Percentiles rank a stretch among this genome's conserved stretches.
These are phyloP conservation scores for Eutolmus rufibarbis DNA, from an alignment of 2,888 invertebrate genomes.

Conservation along the genomic window DNA sequence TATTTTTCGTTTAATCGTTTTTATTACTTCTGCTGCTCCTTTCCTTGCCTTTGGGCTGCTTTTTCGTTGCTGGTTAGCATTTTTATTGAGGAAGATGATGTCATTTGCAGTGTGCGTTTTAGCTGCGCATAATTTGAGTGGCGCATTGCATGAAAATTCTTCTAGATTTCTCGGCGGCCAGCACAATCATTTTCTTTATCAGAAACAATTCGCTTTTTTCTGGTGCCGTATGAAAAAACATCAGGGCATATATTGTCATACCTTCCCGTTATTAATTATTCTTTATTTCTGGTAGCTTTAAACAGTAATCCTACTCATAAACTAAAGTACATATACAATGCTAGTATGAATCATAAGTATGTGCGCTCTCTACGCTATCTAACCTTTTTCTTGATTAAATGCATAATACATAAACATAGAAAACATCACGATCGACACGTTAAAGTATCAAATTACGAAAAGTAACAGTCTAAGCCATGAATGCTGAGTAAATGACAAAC, in stretches of 20 bases:
- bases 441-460: neutral
- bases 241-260: neutral
- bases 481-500: neutral
- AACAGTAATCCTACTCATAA: too few relatives aligned
- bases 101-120: slow-evolving; percentile 1
- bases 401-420: neutral
- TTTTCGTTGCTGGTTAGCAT: slow-evolving; percentile 16
- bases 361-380: neutral
- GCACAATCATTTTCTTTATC: neutral
- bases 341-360: too few relatives aligned
- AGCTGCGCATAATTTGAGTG: slow-evolving; percentile 11
- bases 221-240: neutral
- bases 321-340: too few relatives aligned
- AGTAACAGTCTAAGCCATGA: neutral
- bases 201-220: neutral
- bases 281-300: neutral
- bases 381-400: neutral
- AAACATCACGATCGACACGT: neutral
- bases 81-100: slow-evolving; percentile 37
- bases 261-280: neutral
- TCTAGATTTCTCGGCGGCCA: neutral
- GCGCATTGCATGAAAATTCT: neutral
- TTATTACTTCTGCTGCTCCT: slow-evolving; percentile 1
- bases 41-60: neutral
- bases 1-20: slow-evolving; percentile 24